Evolutionary conservation across 2,888 invertebrate species (phyloP).

Genomic region (Stenoptilia bipunctidactyla): DNA sequence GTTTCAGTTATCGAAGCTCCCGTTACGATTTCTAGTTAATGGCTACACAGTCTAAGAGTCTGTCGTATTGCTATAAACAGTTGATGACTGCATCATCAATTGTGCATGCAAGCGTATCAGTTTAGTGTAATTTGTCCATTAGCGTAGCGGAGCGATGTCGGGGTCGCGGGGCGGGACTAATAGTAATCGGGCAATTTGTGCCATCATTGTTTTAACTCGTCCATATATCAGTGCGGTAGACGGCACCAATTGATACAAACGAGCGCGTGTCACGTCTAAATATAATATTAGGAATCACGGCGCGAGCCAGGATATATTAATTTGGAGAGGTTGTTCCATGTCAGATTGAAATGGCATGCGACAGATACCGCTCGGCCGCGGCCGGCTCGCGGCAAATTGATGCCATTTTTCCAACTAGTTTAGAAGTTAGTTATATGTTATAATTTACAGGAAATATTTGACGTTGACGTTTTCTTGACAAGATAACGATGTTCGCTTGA

Average conservation of each 20-base stretch:
- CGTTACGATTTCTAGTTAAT: constrained; percentile 15
- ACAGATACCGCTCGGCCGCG: too few species aligned
- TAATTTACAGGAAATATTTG: too few species aligned
- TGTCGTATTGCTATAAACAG: not conserved
- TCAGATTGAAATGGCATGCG: constrained; percentile 28
- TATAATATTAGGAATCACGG: constrained; percentile 72
- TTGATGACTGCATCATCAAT: constrained; percentile 16
- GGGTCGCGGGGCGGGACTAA: constrained; percentile 44
- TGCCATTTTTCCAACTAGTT: too few species aligned
- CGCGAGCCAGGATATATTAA: constrained; percentile 72
- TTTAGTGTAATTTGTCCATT: constrained; percentile 48
- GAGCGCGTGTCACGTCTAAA: constrained; percentile 71
- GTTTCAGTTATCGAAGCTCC: constrained; percentile 37
- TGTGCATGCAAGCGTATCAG: constrained; percentile 44
- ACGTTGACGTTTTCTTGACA: too few species aligned
- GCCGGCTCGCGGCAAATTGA: not conserved
- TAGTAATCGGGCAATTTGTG: constrained; percentile 65
- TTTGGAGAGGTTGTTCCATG: constrained; percentile 59
- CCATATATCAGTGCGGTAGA: constrained; percentile 66
- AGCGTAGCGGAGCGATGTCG: constrained; percentile 32
- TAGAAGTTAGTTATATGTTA: too few species aligned
- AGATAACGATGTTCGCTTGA: too few species aligned
- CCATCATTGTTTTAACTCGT: constrained; percentile 68
- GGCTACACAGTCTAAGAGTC: not conserved
- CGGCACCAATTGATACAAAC: constrained; percentile 69